Percentiles rank a stretch among this genome's conserved stretches.
These are phyloP conservation scores for Trissolcus brochymenae DNA, from an alignment of 2,888 invertebrate genomes.

Conservation along the genomic window DNA sequence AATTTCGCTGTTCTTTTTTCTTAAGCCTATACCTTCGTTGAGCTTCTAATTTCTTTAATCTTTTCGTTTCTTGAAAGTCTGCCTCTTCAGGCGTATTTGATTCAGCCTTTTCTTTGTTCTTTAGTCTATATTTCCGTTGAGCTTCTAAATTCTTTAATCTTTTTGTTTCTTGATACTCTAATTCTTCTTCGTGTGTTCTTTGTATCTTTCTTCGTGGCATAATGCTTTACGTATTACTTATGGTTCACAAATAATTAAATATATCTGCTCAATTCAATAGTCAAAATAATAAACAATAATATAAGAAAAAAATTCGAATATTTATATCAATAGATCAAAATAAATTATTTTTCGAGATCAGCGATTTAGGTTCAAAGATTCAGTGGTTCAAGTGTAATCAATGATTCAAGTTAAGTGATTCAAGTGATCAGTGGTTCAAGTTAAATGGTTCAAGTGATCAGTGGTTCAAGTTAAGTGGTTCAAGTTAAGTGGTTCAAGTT, in stretches of 20 bases:
- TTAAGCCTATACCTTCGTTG: conserved; percentile 7
- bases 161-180: conserved; percentile 10
- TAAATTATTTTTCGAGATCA: too few species aligned
- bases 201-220: conserved; percentile 3
- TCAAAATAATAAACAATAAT: too few species aligned
- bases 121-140: conserved; percentile 12
- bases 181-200: conserved; percentile 13
- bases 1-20: background rate
- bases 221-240: background rate
- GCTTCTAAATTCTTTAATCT: conserved; percentile 15
- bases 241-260: background rate
- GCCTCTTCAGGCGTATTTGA: conserved; percentile 9
- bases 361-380: too few species aligned
- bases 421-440: too few species aligned
- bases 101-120: conserved; percentile 14
- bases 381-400: too few species aligned
- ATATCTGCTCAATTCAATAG: too few species aligned
- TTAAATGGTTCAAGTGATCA: too few species aligned
- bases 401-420: too few species aligned
- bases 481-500: too few species aligned
- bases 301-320: too few species aligned
- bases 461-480: too few species aligned
- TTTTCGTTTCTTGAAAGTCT: conserved; percentile 8
- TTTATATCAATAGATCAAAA: too few species aligned
- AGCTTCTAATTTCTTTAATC: conserved; percentile 15